Evolutionary conservation across 2,888 invertebrate genomes (phyloP), one percentile per base, ranked within the genome.

Genomic region (Volucella inflata): DNA sequence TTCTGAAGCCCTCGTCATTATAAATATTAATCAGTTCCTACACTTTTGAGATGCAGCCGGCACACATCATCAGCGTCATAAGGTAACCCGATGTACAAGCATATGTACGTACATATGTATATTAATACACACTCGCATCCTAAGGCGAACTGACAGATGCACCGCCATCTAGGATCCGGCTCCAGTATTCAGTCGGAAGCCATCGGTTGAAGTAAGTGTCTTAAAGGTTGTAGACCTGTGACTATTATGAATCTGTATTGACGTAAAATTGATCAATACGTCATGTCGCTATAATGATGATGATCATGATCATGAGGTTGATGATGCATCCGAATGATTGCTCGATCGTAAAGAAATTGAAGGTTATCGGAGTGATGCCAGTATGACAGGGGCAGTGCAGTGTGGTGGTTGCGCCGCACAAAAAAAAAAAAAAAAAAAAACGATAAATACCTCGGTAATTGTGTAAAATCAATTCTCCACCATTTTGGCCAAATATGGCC

Each of bases 1-100:
- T 75, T 75, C 74, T 62, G 55, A 12, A 44, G 68, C 64, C 48
- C 40, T 74, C 78, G 85, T 87, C 87, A 87, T 81, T 87, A 87
- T 87, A 87, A 87, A 87, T 87, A 87, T 87, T 87, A 87, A 87
- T 87, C 85, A 87, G 85, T 78, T 75, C 70, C 59, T 72, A 81
- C 76, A 76, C 62, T 76, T 71, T 75, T 79, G 74, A 64, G 55
- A 74, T 78, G 79, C 80, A 71, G 70, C 30, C 30, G 30, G 30
- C 30, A 30, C 79, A 84, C 84, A 81, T 80, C 71, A 85, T 55
- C 62, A 46, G 57, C 57, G 59, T 59, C 67, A 21, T 21, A 21
- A 21, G 21, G 21, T 21, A 21, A 21, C 21, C 21, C 21, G 3
- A 21, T 30, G 30, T 6, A 30, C 30, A 30, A 30, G 21, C 4